Evolutionary conservation across 2,888 invertebrate species (phyloP).

Genomic region (Leucophenga maculata): DNA sequence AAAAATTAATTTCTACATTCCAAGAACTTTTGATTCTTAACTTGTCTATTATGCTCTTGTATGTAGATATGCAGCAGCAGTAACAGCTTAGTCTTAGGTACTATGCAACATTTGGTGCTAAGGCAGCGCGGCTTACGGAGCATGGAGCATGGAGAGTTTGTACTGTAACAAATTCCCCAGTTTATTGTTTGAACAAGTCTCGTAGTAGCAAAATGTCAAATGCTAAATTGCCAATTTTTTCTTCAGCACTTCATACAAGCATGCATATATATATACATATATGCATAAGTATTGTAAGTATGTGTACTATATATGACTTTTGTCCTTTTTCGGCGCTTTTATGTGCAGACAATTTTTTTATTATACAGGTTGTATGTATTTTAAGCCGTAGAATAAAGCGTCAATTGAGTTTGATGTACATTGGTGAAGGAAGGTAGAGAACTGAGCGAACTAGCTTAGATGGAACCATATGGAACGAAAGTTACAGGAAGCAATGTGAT

Average conservation of each 20-base stretch:
- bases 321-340: background rate
- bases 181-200: background rate
- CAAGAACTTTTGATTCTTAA: background rate
- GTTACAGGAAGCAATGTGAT: background rate
- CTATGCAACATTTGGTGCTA: background rate
- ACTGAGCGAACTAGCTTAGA: background rate
- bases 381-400: background rate
- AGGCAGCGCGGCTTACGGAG: too few species aligned
- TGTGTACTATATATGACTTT: background rate
- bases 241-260: background rate
- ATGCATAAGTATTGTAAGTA: background rate
- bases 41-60: background rate
- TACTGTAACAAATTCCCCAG: constrained; percentile 8
- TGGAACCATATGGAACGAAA: background rate
- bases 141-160: background rate
- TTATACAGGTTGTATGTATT: background rate
- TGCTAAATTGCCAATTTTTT: constrained; percentile 4
- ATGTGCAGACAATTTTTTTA: too few species aligned
- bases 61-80: background rate
- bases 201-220: constrained; percentile 2
- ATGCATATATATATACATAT: background rate
- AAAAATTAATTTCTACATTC: background rate
- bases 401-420: background rate
- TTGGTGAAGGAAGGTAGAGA: background rate
- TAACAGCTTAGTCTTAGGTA: background rate